Percentiles rank a stretch among this genome's conserved stretches.
phyloP scores from a whole-genome alignment of 1,140 invertebrate genomes.

The Platyscapa corneri region DNA sequence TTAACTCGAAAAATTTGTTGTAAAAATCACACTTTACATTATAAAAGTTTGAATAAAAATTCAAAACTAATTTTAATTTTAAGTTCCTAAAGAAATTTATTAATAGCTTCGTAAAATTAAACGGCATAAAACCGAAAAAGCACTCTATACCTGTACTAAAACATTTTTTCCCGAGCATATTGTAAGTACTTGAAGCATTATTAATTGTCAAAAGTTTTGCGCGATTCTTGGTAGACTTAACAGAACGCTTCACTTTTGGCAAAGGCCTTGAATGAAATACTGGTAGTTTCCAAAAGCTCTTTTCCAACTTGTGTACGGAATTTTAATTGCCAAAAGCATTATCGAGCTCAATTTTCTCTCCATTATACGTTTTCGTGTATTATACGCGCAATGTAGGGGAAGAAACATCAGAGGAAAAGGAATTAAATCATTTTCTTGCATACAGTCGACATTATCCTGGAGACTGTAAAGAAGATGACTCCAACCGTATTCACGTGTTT shows the following conservation, averaged over 20 bases:
- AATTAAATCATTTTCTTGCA: slow-evolving; percentile 33
- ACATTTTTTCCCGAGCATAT: too few species aligned
- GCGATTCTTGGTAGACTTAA: too few species aligned
- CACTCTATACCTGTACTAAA: too few species aligned
- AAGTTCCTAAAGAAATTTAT: too few species aligned
- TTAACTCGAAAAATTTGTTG: too few species aligned
- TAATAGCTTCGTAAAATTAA: too few species aligned
- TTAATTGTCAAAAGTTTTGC: slow-evolving; percentile 38
- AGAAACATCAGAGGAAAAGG: neutral
- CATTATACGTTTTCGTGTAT: neutral
- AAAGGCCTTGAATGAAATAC: slow-evolving; percentile 11
- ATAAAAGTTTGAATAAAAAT: too few species aligned
- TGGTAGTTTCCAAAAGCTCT: neutral
- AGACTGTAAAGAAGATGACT: slow-evolving; percentile 6
- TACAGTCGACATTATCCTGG: neutral
- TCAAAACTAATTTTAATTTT: too few species aligned
- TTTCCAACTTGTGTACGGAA: slow-evolving; percentile 33
- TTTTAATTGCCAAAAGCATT: slow-evolving; percentile 36
- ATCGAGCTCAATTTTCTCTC: slow-evolving; percentile 13
- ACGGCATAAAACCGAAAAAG: too few species aligned
- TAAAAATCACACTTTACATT: too few species aligned
- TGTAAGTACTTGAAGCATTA: slow-evolving; percentile 6
- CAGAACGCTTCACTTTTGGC: neutral
- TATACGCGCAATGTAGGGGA: neutral
- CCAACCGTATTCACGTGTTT: neutral